phyloP scores from a whole-genome alignment of 2,113 vertebrate species.

The Raja brachyura region DNA sequence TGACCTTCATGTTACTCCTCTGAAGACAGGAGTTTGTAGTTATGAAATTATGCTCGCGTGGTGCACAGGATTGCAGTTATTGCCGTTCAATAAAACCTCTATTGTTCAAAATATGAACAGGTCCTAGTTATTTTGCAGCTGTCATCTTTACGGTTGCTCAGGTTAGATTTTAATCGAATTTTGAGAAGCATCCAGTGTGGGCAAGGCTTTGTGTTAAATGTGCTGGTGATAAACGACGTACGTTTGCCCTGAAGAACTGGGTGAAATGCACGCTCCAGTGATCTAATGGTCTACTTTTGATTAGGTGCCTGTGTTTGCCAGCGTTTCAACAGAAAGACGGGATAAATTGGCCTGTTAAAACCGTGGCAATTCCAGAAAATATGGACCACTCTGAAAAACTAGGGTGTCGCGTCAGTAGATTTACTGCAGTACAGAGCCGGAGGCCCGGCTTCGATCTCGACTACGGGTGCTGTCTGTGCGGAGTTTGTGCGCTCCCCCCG shows the following conservation, averaged over 20 bases:
- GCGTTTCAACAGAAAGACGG: neutral
- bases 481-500: no score
- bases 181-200: neutral
- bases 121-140: neutral
- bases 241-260: neutral
- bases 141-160: constrained; percentile 10
- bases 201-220: neutral
- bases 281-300: neutral
- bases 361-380: neutral
- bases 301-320: constrained; percentile 5
- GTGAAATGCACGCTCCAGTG: neutral
- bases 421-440: no score
- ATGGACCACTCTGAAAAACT: neutral
- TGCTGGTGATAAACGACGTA: neutral
- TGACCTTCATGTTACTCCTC: neutral
- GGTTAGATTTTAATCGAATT: constrained; percentile 36
- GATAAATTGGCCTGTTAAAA: neutral
- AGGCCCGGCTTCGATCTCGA: no score
- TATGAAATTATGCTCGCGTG: neutral
- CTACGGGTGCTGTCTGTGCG: no score
- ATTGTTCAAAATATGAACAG: neutral
- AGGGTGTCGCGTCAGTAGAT: no score
- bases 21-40: neutral
- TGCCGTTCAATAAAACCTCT: neutral
- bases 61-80: neutral